These are phyloP conservation scores for Rhimphoctona megacephalus DNA, from an alignment of 2,888 invertebrate genomes.

Conservation along the genomic window DNA sequence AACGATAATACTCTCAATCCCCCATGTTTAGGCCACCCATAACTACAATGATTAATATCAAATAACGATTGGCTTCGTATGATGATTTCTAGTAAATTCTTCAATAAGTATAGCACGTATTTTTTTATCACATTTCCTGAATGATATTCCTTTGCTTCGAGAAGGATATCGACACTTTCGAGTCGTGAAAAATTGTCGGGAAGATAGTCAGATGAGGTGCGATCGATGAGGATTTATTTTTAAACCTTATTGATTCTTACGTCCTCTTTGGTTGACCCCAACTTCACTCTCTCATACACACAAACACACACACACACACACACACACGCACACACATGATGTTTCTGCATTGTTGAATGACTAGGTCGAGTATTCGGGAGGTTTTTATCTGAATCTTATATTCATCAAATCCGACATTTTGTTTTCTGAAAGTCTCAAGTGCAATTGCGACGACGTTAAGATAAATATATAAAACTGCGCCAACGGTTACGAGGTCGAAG, in stretches of 20 bases:
- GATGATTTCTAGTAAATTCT: neutral
- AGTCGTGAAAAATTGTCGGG: slow-evolving; percentile 2
- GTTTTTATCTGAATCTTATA: neutral
- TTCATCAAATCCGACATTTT: neutral
- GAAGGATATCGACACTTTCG: neutral
- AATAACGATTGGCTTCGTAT: neutral
- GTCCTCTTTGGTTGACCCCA: slow-evolving; percentile 38
- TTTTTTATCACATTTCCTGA: neutral
- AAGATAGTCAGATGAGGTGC: neutral
- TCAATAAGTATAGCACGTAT: neutral
- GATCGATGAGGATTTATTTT: slow-evolving; percentile 64
- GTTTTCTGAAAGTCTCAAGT: neutral
- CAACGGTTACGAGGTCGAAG: neutral
- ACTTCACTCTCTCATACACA: neutral
- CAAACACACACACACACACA: too few species aligned
- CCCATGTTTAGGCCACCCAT: neutral
- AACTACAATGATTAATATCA: neutral
- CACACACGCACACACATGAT: neutral
- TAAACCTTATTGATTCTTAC: slow-evolving; percentile 56
- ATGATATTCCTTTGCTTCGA: neutral
- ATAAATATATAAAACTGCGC: neutral
- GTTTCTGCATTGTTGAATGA: slow-evolving; percentile 55
- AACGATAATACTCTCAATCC: slow-evolving; percentile 9
- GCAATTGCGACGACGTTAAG: neutral
- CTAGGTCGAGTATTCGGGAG: neutral